Base-by-base conservation (phyloP, 2,113 vertebrate genomes). In the Petaurus breviceps region DNA sequence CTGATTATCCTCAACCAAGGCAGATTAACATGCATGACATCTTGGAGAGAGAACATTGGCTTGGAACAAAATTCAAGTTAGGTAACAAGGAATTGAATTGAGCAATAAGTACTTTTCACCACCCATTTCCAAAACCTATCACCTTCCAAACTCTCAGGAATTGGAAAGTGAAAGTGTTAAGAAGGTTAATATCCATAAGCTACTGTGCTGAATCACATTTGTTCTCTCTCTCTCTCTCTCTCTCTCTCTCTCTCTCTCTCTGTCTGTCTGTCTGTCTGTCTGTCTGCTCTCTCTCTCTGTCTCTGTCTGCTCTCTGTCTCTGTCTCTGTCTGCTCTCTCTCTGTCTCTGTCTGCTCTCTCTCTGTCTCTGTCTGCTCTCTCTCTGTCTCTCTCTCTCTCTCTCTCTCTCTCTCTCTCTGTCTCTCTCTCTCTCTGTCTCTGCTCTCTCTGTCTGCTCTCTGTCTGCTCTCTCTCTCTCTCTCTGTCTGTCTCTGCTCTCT, bases 241-340 rank as follows among this genome's bases (percentile, higher is more conserved):
- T 31, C 55, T 61, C 55, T 61, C 8, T 61, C 26, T 31, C 26
- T 61, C 10, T 31, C 26, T 61, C 26, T 31, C 19, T 1, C 43
- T 6, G 14, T 10, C 8, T 0, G 2, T 43, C 2, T 0, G 0
- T 0, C 0, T 22, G 0, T 10, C 53, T 53, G 23, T 55, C 24
- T 55, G 7, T 55, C 54, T 55, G 8, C 26, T 57, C 55, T 57
- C 8, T 19, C 24, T 12, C 19, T 47, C 24, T 51, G 31, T 25
- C 0, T n/a, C n/a, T n/a, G n/a, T n/a, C n/a, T n/a, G n/a, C 53
- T 24, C 7, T 57, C 1, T 57, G 25, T 57, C 1, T 26, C 55
- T 57, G 6, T 4, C 47, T 49, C 47, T 55, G 24, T 57, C 6
- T 26, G 7, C n/a, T n/a, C n/a, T n/a, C n/a, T n/a, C n/a, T 57